phyloP scores from a whole-genome alignment of 2,113 vertebrate genomes.

The Candoia aspera region DNA sequence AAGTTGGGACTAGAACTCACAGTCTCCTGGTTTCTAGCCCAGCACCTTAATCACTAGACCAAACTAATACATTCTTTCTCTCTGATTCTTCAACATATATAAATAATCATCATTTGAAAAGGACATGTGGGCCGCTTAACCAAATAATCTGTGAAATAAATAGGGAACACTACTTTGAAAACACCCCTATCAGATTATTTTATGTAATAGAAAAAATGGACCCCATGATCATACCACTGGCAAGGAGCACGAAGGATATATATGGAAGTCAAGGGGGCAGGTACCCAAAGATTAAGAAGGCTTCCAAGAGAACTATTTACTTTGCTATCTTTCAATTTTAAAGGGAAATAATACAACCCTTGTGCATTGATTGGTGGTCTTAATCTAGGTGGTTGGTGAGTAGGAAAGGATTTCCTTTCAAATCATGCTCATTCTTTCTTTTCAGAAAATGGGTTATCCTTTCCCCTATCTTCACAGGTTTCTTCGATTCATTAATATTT shows the following conservation, averaged over 20 bases:
- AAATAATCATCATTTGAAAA: background rate
- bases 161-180: background rate
- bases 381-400: background rate
- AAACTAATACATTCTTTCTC: background rate
- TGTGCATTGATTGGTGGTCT: background rate
- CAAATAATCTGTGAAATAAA: background rate
- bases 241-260: background rate
- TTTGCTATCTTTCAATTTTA: background rate
- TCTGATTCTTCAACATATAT: background rate
- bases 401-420: background rate
- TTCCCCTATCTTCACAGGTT: background rate
- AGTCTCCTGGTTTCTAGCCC: too few species aligned
- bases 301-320: background rate
- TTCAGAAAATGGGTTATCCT: background rate
- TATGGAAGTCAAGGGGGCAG: background rate
- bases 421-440: background rate
- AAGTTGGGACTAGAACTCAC: too few species aligned
- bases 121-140: background rate
- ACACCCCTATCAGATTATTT: background rate
- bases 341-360: background rate
- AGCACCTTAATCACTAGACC: too few species aligned
- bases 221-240: background rate
- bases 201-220: slow-evolving; percentile 7
- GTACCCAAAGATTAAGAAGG: background rate
- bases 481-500: background rate